These are phyloP conservation scores for Drymonia ruficornis DNA, from an alignment of 2,888 invertebrate species.

Conservation along the genomic window DNA sequence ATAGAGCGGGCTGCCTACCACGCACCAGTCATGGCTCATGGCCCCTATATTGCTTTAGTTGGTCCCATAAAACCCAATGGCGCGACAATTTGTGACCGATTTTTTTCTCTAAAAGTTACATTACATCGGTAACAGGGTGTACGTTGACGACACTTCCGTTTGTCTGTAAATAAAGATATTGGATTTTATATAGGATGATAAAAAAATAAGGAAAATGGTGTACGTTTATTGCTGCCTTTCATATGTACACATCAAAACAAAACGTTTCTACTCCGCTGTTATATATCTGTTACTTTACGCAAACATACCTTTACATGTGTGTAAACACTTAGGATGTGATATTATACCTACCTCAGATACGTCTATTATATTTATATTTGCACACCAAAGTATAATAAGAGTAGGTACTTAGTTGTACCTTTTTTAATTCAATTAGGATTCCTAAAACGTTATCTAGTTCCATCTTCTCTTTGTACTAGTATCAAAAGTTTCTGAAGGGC, in stretches of 20 bases:
- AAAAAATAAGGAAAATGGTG: slow-evolving; percentile 37
- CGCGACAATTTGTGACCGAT: slow-evolving; percentile 29
- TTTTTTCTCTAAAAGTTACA: slow-evolving; percentile 13
- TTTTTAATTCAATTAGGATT: too few species aligned
- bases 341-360: slow-evolving; percentile 25
- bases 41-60: slow-evolving; percentile 29
- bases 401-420: too few species aligned
- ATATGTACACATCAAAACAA: slow-evolving; percentile 37
- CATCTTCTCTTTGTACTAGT: too few species aligned
- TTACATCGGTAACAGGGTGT: slow-evolving; percentile 14
- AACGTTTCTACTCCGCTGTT: slow-evolving; percentile 21
- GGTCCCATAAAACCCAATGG: slow-evolving; percentile 31
- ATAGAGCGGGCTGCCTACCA: not conserved
- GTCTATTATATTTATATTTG: slow-evolving; percentile 39
- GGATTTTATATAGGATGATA: slow-evolving; percentile 30
- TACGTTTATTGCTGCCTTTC: slow-evolving; percentile 22
- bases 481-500: too few species aligned
- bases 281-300: slow-evolving; percentile 24
- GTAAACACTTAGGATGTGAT: slow-evolving; percentile 3
- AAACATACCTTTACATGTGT: slow-evolving; percentile 7
- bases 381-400: not conserved
- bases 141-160: slow-evolving; percentile 23
- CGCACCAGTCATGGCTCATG: slow-evolving; percentile 13
- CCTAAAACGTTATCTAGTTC: too few species aligned
- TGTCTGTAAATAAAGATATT: slow-evolving; percentile 36